Conservation (phyloP, 2,113 vertebrate genomes). For the Edolisoma coerulescens region DNA sequence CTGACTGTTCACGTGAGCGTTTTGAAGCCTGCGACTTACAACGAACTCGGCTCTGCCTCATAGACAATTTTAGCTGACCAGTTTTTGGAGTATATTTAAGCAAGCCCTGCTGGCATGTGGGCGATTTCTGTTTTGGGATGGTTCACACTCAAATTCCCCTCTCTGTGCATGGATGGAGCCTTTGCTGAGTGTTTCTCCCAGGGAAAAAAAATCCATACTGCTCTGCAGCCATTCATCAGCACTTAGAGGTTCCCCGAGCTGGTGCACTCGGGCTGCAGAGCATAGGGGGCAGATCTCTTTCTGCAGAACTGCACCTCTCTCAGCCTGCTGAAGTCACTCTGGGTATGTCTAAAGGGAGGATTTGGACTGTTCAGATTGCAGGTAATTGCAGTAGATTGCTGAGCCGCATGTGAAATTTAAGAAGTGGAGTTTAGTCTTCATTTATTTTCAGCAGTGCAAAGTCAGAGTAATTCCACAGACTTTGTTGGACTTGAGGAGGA, state of each 20-base stretch:
- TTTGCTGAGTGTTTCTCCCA: neutral
- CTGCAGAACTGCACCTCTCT: neutral
- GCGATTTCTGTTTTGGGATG: neutral
- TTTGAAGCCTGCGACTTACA: neutral
- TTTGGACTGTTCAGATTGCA: neutral
- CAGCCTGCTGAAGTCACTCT: neutral
- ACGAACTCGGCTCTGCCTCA: neutral
- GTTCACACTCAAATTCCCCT: neutral
- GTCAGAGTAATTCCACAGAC: slow-evolving; percentile 37
- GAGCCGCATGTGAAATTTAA: neutral
- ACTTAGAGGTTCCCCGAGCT: neutral
- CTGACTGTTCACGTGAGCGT: neutral
- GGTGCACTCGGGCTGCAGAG: neutral
- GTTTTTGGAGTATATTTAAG: neutral
- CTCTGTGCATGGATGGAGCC: neutral
- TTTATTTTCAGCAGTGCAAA: slow-evolving; percentile 56
- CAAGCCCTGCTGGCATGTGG: neutral
- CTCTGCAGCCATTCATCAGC: neutral
- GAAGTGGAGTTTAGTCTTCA: neutral
- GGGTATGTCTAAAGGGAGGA: neutral
- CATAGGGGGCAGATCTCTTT: neutral
- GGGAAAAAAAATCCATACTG: neutral
- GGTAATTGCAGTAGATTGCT: neutral
- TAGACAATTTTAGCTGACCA: neutral
- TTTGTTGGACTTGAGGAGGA: neutral